phyloP scores from a whole-genome alignment of 2,888 invertebrate genomes.

The Lasioglossum zephyrum region DNA sequence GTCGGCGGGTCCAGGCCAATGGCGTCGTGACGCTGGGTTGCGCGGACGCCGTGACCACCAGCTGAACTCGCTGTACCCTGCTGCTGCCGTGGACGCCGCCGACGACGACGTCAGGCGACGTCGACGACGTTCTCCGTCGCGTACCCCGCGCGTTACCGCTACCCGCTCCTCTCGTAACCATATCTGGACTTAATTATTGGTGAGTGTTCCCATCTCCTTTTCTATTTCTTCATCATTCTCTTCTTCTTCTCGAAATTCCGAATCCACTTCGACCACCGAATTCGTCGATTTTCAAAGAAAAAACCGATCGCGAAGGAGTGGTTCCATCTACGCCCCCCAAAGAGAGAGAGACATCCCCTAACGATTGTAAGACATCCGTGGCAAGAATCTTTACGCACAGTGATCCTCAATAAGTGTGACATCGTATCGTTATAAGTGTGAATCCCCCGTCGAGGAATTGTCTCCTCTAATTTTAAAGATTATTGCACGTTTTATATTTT shows the following conservation, averaged over 20 bases:
- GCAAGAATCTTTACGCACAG: not conserved
- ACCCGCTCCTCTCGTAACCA: constrained; percentile 80
- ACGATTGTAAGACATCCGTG: not conserved
- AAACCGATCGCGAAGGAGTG: not conserved
- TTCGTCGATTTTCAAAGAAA: not conserved
- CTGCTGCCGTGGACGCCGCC: constrained; percentile 66
- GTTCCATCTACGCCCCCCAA: not conserved
- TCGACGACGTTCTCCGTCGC: constrained; percentile 84
- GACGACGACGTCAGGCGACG: constrained; percentile 86
- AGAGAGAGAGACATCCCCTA: not conserved
- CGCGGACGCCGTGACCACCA: constrained; percentile 84
- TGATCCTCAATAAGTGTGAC: not conserved
- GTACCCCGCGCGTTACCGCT: constrained; percentile 80
- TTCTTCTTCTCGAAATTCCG: not conserved
- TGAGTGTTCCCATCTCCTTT: constrained; percentile 74
- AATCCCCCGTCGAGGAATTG: not conserved
- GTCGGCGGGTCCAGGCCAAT: constrained; percentile 79
- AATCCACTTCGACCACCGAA: not conserved
- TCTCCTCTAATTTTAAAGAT: not conserved
- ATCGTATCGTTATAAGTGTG: not conserved
- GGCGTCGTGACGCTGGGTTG: constrained; percentile 84
- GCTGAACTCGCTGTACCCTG: constrained; percentile 66
- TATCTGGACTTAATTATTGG: constrained; percentile 84
- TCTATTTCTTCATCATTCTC: not conserved
- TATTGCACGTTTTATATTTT: not conserved